Evolutionary conservation across 23 tunicate genomes (phyloP).

Genomic region (Oikopleura vanhoeffeni): DNA sequence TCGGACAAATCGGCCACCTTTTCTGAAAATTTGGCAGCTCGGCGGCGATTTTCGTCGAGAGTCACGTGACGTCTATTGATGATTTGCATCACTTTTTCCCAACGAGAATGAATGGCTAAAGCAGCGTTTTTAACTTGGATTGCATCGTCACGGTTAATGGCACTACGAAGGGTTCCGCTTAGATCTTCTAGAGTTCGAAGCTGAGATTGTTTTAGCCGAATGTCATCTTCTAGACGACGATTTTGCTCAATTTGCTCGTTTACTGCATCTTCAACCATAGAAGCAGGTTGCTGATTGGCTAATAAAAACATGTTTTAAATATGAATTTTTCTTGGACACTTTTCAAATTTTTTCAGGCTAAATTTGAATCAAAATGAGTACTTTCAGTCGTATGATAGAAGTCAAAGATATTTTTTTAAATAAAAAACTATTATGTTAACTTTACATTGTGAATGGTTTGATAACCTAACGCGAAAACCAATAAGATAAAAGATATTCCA

Average conservation of each 20-base stretch:
- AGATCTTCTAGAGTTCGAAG: background rate
- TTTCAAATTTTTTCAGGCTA: too few relatives aligned
- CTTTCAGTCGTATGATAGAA: too few relatives aligned
- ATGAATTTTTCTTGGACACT: too few relatives aligned
- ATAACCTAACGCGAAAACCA: too few relatives aligned
- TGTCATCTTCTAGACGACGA: background rate
- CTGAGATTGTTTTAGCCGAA: background rate
- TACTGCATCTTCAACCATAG: background rate
- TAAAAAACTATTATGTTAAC: too few relatives aligned
- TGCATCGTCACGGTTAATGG: background rate
- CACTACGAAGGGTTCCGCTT: background rate
- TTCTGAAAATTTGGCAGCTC: background rate
- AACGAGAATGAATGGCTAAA: slow-evolving; percentile 6
- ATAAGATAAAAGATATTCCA: too few relatives aligned
- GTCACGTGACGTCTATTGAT: background rate
- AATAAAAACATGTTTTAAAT: too few relatives aligned
- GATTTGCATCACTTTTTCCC: background rate
- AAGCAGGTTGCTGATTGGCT: background rate
- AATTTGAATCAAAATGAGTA: too few relatives aligned
- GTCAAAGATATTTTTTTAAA: too few relatives aligned
- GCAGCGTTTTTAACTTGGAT: slow-evolving; percentile 12
- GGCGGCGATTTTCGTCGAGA: background rate
- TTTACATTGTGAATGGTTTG: too few relatives aligned
- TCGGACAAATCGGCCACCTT: background rate
- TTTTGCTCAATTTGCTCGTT: slow-evolving; percentile 8